Percentiles rank a stretch among this genome's conserved stretches.
Evolutionary conservation across 2,888 invertebrate genomes (phyloP).

Genomic region (Fabriciana adippe): DNA sequence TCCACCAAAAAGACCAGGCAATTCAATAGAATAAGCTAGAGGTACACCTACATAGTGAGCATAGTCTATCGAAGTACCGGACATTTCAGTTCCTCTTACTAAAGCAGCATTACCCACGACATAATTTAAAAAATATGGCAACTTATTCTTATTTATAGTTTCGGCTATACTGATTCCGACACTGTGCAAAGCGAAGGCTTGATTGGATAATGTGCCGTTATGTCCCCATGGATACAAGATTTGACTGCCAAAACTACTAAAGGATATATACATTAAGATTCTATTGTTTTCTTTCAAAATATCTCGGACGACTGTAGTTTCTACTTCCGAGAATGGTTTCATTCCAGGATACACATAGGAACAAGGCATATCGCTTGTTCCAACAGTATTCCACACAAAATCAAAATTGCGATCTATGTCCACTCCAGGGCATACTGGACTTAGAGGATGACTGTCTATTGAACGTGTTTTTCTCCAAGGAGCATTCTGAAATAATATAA

Average conservation of each 20-base stretch:
- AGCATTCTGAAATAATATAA: slow-evolving; percentile 49
- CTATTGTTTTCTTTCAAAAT: slow-evolving; percentile 75
- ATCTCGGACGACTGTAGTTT: slow-evolving; percentile 83
- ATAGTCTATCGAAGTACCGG: slow-evolving; percentile 87
- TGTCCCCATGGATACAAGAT: slow-evolving; percentile 87
- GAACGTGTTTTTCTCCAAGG: slow-evolving; percentile 88
- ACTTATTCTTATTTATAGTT: slow-evolving; percentile 59
- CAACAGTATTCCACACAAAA: slow-evolving; percentile 85
- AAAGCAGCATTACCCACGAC: slow-evolving; percentile 77
- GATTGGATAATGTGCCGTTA: slow-evolving; percentile 72
- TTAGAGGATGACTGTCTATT: slow-evolving; percentile 51
- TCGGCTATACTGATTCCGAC: slow-evolving; percentile 68
- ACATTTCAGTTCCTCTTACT: slow-evolving; percentile 78
- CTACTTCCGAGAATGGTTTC: slow-evolving; percentile 85
- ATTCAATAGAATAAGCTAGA: slow-evolving; percentile 84
- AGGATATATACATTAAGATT: slow-evolving; percentile 85
- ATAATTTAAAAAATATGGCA: slow-evolving; percentile 67
- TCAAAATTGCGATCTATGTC: slow-evolving; percentile 90
- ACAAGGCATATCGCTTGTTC: slow-evolving; percentile 80
- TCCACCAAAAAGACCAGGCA: slow-evolving; percentile 79
- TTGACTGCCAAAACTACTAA: slow-evolving; percentile 84
- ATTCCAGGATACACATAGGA: slow-evolving; percentile 83
- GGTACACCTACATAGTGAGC: slow-evolving; percentile 80
- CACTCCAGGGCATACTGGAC: slow-evolving; percentile 84
- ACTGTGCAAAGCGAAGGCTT: slow-evolving; percentile 68